These are phyloP conservation scores for Gallinago paraguaiae DNA, from an alignment of 2,113 vertebrate genomes.

Conservation along the genomic window DNA sequence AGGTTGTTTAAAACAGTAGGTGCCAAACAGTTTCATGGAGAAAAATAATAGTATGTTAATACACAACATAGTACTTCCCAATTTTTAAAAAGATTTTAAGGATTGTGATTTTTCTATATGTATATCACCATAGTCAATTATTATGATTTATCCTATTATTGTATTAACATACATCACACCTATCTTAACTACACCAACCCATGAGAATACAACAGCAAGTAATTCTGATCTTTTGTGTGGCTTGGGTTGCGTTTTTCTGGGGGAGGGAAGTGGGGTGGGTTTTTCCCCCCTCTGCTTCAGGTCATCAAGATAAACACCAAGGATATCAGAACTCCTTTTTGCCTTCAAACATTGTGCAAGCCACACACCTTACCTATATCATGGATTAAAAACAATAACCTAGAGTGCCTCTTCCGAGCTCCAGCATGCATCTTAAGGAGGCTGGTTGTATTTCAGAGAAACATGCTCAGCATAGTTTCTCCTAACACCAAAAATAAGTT, in stretches of 20 bases:
- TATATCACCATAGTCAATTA: background rate
- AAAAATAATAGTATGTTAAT: background rate
- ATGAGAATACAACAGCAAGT: background rate
- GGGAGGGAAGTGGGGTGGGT: background rate
- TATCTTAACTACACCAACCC: background rate
- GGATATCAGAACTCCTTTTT: background rate
- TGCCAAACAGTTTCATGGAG: background rate
- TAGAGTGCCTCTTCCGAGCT: background rate
- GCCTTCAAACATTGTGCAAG: background rate
- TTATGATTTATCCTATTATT: background rate
- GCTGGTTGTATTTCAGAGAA: background rate
- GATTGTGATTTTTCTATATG: background rate
- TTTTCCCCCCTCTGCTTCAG: background rate
- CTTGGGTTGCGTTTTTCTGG: background rate
- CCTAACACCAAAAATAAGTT: background rate
- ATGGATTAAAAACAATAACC: background rate
- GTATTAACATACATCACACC: background rate
- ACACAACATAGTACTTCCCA: background rate
- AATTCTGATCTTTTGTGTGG: background rate
- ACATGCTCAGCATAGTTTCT: background rate
- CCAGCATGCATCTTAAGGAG: background rate
- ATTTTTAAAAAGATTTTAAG: background rate
- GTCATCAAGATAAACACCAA: background rate
- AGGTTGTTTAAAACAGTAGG: background rate
- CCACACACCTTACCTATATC: background rate